Conservation (phyloP, 2,113 vertebrate species). For the Bostrychus sinensis region DNA sequence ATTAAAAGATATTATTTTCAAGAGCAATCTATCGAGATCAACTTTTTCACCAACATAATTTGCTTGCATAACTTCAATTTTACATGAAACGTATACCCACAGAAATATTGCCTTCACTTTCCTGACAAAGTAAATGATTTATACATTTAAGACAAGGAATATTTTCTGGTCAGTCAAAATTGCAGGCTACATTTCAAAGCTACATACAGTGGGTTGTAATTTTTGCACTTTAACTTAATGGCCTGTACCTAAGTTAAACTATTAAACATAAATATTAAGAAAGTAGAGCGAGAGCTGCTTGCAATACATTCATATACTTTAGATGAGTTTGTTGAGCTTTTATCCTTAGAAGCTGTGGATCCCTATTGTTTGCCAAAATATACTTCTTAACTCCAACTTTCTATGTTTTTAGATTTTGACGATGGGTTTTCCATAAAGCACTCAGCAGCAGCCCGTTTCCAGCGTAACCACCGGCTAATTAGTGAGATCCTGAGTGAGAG, state of each 20-base stretch:
- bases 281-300: constrained; percentile 30
- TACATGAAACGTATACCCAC: too few relatives aligned
- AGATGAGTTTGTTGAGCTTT: constrained; percentile 14
- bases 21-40: too few relatives aligned
- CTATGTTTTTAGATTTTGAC: constrained; percentile 87
- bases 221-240: constrained; percentile 44
- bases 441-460: constrained; percentile 93
- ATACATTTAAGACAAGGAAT: constrained; percentile 28
- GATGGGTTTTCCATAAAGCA: constrained; percentile 98
- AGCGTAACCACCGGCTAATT: constrained; percentile 97
- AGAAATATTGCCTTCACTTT: neutral
- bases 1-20: too few relatives aligned
- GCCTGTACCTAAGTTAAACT: constrained; percentile 36
- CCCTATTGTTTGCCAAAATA: constrained; percentile 2
- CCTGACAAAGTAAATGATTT: neutral
- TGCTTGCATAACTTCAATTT: too few relatives aligned
- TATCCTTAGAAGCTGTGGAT: neutral
- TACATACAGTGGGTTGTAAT: constrained; percentile 35
- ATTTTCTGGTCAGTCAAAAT: constrained; percentile 40
- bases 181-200: constrained; percentile 31
- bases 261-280: constrained; percentile 48
- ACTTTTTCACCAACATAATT: too few relatives aligned
- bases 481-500: constrained; percentile 98
- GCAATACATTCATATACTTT: constrained; percentile 6
- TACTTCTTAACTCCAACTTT: neutral